Evolutionary conservation across 2,113 vertebrate species (phyloP).

Genomic region (Jaculus jaculus): DNA sequence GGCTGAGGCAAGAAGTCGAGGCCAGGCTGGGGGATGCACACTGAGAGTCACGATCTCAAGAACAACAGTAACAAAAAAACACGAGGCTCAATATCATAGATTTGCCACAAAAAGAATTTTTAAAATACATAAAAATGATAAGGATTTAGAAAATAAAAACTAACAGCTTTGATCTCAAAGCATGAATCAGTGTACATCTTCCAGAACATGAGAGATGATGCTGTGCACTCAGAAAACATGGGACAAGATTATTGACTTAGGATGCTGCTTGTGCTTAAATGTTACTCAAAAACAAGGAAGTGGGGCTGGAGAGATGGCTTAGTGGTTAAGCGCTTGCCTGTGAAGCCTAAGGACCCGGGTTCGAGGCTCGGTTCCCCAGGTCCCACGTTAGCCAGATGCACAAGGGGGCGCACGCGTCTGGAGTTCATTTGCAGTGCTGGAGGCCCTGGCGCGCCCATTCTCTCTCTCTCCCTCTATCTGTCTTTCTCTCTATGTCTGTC

Average conservation of each 20-base stretch:
- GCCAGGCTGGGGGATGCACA: neutral
- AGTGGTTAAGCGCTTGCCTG: too few species aligned
- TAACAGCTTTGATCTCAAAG: neutral
- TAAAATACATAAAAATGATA: neutral
- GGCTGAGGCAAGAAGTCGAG: neutral
- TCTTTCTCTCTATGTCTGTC: too few species aligned
- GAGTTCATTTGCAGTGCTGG: too few species aligned
- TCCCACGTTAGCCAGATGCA: too few species aligned
- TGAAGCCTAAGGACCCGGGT: too few species aligned
- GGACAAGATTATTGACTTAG: neutral
- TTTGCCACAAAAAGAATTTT: slow-evolving; percentile 27
- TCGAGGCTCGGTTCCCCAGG: too few species aligned
- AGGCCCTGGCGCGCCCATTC: too few species aligned
- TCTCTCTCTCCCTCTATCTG: too few species aligned
- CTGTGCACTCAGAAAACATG: neutral
- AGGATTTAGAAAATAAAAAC: slow-evolving; percentile 1
- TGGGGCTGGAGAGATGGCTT: too few species aligned
- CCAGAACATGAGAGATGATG: neutral
- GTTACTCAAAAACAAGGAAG: neutral
- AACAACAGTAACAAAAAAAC: neutral
- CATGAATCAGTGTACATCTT: neutral
- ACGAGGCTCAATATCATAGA: slow-evolving; percentile 20
- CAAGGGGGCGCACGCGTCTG: too few species aligned
- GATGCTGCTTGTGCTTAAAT: neutral
- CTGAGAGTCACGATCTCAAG: neutral